Evolutionary conservation across 2,797 vertebrate genomes (phyloP), one percentile per base, ranked within the genome.

Genomic region (Pangasius mekongensis): DNA sequence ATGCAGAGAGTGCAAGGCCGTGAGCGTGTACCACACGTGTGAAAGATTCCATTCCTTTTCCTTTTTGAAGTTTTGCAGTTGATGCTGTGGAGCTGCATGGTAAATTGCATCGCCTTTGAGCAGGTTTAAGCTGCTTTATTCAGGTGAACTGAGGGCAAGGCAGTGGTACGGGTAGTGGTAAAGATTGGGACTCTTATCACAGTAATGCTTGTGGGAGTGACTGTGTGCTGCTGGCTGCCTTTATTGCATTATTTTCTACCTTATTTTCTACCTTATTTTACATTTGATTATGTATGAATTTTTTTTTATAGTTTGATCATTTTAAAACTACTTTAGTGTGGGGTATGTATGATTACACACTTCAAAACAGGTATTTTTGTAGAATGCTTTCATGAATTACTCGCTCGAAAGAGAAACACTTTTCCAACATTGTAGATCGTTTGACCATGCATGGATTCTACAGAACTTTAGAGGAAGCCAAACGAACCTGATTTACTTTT

Each of bases 31-130:
- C 69, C 67, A 10, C 76, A 78, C 30, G 81, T 84, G 67, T 81
- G 74, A 84, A 89, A 71, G 74, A 66, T 89, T 60, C n/a, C 49
- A 73, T 89, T 86, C 71, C 77, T 84, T 83, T 27, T 67, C 64
- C 56, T 87, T 87, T 89, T 87, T 89, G 36, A 88, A 88, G 84
- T 86, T 87, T 86, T 54, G n/a, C 27, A 33, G 71, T 62, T 86
- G 80, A 83, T 77, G 71, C 84, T 82, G 88, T 67, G 77, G 85
- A 80, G 83, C 30, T 69, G 69, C 88, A 89, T 83, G 58, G 78
- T 76, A 78, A 67, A 89, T 86, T 76, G 88, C 80, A 62, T 67
- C 7, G 49, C 60, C 47, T 77, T 83, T 83, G 69, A 86, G 85
- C 47, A n/a, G 33, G 80, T 77, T 86, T 86, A 89, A 86, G 77